Evolutionary conservation across 37 sponge, comb jelly and placozoan species (phyloP).

Genomic region (Amphimedon queenslandica): DNA sequence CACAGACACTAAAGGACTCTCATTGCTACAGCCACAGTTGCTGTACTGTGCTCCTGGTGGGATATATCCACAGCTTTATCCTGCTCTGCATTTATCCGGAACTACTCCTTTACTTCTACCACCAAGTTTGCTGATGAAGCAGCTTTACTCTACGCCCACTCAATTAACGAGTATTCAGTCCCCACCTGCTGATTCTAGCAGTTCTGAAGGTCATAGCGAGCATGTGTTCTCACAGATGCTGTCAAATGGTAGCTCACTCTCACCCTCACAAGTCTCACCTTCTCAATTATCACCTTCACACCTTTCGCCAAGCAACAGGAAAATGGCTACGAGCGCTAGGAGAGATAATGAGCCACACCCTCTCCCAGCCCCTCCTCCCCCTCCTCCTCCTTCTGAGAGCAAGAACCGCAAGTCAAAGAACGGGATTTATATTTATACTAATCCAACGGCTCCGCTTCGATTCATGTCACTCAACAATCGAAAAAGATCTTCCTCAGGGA

Average conservation of each 20-base stretch:
- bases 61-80: neutral
- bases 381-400: neutral
- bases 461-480: neutral
- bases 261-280: neutral
- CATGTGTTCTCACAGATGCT: neutral
- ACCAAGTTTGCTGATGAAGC: conserved; percentile 1
- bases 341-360: neutral
- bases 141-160: neutral
- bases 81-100: neutral
- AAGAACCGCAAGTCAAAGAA: neutral
- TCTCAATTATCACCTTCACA: neutral
- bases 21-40: neutral
- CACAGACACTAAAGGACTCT: neutral
- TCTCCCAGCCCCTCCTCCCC: neutral
- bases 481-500: neutral
- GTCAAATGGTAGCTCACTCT: neutral
- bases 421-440: conserved; percentile 6
- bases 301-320: neutral
- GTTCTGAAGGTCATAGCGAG: neutral
- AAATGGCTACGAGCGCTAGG: neutral
- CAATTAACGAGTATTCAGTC: neutral
- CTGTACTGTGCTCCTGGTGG: neutral
- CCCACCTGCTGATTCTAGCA: neutral
- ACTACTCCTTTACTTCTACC: neutral
- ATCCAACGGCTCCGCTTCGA: neutral